These are phyloP conservation scores for Phaedon cochleariae DNA, from an alignment of 2,888 invertebrate genomes.

Conservation along the genomic window DNA sequence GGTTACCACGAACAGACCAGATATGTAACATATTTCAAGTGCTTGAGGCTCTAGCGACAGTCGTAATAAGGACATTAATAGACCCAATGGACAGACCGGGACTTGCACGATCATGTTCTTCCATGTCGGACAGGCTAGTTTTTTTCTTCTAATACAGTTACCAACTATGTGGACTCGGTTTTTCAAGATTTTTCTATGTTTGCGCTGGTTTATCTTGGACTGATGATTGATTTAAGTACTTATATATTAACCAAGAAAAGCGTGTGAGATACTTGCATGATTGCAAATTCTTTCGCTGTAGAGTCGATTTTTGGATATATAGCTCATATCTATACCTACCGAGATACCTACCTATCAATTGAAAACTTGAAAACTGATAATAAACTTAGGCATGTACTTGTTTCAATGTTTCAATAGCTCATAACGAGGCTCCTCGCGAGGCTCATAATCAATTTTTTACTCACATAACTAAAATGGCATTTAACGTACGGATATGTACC, in stretches of 20 bases:
- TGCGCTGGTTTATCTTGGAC: background rate
- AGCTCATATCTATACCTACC: too few relatives aligned
- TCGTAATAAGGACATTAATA: slow-evolving; percentile 56
- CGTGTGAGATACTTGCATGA: background rate
- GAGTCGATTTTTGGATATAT: too few relatives aligned
- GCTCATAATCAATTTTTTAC: too few relatives aligned
- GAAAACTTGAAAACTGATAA: too few relatives aligned
- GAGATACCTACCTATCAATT: too few relatives aligned
- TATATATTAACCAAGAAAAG: background rate
- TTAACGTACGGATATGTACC: too few relatives aligned
- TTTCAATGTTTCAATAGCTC: too few relatives aligned
- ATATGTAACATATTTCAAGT: slow-evolving; percentile 59
- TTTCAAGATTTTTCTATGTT: slow-evolving; percentile 11
- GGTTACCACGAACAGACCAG: slow-evolving; percentile 55
- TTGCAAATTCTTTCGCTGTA: background rate
- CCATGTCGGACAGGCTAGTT: slow-evolving; percentile 24
- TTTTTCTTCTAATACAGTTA: slow-evolving; percentile 16
- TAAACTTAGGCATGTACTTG: too few relatives aligned
- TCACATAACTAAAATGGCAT: too few relatives aligned
- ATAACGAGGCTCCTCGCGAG: too few relatives aligned
- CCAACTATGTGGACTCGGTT: slow-evolving; percentile 12
- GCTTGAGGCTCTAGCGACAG: slow-evolving; percentile 51
- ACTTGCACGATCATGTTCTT: slow-evolving; percentile 26
- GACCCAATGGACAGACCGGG: slow-evolving; percentile 42
- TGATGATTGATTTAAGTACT: background rate